Evolutionary conservation across 2,888 invertebrate genomes (phyloP).

Genomic region (Eurytoma adleriae): DNA sequence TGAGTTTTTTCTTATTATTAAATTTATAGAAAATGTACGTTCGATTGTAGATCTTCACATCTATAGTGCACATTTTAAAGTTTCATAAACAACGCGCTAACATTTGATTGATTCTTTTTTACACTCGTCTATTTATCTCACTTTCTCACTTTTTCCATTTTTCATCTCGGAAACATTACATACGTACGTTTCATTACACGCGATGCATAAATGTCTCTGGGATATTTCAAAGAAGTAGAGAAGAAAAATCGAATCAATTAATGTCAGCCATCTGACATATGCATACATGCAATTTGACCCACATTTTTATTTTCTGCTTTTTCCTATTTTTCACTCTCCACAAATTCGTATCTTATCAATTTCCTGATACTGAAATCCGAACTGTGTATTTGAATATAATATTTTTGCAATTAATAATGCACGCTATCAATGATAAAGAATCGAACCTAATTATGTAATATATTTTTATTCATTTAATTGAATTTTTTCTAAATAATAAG

Average conservation of each 20-base stretch:
- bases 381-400: too few species aligned
- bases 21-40: too few species aligned
- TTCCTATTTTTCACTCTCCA: not conserved
- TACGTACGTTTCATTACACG: slow-evolving; percentile 7
- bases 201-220: slow-evolving; percentile 13
- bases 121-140: slow-evolving; percentile 7
- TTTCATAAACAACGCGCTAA: not conserved
- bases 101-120: slow-evolving; percentile 16
- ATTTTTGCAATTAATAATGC: too few species aligned
- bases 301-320: slow-evolving; percentile 3
- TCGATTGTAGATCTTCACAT: not conserved
- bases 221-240: slow-evolving; percentile 1
- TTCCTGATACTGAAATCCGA: not conserved
- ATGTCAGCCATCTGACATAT: slow-evolving; percentile 21
- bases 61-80: slow-evolving; percentile 4
- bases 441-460: too few species aligned
- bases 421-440: too few species aligned
- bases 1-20: too few species aligned
- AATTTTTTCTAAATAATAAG: too few species aligned
- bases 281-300: not conserved
- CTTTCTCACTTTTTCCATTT: slow-evolving; percentile 11
- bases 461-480: too few species aligned
- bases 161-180: not conserved
- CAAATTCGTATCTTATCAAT: slow-evolving; percentile 10
- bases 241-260: slow-evolving; percentile 47